Conservation (phyloP, 2,888 invertebrate species). For the Pachymerium ferrugineum region DNA sequence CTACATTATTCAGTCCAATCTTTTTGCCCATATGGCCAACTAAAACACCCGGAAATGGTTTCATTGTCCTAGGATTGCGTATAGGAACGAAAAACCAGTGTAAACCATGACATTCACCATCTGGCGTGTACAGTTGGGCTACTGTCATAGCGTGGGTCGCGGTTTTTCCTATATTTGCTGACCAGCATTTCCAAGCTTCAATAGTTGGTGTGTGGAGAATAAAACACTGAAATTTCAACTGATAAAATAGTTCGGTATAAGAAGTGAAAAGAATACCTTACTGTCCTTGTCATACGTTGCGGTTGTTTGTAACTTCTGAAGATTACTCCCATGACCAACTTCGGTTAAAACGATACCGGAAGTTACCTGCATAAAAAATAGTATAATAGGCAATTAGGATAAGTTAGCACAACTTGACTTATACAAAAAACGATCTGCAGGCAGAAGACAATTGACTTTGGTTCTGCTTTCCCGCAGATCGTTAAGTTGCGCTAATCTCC, state of each 20-base stretch:
- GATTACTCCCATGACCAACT: not conserved
- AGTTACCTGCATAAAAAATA: no score
- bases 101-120: slow-evolving; percentile 74
- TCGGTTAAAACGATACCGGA: slow-evolving; percentile 42
- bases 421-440: not conserved
- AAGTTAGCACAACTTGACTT: not conserved
- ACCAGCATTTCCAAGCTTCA: slow-evolving; percentile 80
- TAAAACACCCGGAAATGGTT: slow-evolving; percentile 68
- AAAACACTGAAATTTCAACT: slow-evolving; percentile 53
- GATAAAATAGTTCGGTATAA: not conserved
- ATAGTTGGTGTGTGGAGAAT: slow-evolving; percentile 68
- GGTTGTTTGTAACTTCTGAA: not conserved
- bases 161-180: slow-evolving; percentile 62
- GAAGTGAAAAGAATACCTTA: no score
- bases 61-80: slow-evolving; percentile 64
- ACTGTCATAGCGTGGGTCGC: slow-evolving; percentile 83
- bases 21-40: slow-evolving; percentile 93
- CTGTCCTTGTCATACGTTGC: not conserved
- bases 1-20: slow-evolving; percentile 81
- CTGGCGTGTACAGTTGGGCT: slow-evolving; percentile 73
- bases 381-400: no score
- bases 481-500: no score
- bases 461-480: no score
- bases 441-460: no score
- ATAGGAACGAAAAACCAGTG: slow-evolving; percentile 88